A percentile compares a stretch with the other conserved stretches of the same genome.
These are phyloP conservation scores for Eledona agricola DNA, from an alignment of 2,888 invertebrate genomes.

Conservation along the genomic window DNA sequence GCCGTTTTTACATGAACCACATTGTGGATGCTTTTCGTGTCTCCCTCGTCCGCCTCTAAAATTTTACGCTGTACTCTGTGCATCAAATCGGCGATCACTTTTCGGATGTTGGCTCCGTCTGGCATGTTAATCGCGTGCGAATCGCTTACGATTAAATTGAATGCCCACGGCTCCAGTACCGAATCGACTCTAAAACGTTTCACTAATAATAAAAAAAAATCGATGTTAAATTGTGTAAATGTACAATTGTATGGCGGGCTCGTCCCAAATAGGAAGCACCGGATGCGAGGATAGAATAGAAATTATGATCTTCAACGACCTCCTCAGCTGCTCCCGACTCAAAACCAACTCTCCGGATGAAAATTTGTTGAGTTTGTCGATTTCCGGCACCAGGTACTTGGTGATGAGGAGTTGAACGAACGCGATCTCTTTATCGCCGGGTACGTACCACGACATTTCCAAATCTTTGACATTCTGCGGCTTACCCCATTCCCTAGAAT, in stretches of 20 bases:
- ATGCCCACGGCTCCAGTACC: slow-evolving; percentile 65
- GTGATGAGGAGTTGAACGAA: slow-evolving; percentile 72
- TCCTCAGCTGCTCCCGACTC: slow-evolving; percentile 73
- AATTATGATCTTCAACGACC: slow-evolving; percentile 73
- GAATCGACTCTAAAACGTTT: slow-evolving; percentile 65
- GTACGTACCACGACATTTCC: slow-evolving; percentile 80
- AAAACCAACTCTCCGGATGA: slow-evolving; percentile 64
- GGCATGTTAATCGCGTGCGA: slow-evolving; percentile 62
- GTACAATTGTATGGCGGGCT: slow-evolving; percentile 68
- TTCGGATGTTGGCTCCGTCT: slow-evolving; percentile 76
- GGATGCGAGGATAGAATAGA: slow-evolving; percentile 72
- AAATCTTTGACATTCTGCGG: slow-evolving; percentile 72
- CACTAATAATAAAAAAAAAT: slow-evolving; percentile 5
- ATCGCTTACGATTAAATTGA: slow-evolving; percentile 65
- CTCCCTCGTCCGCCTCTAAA: slow-evolving; percentile 75
- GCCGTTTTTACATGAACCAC: slow-evolving; percentile 57
- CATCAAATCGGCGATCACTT: slow-evolving; percentile 69
- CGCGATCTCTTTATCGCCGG: slow-evolving; percentile 73
- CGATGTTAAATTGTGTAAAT: background rate
- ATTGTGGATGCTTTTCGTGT: slow-evolving; percentile 74
- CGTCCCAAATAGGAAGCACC: slow-evolving; percentile 76
- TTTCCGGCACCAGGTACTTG: slow-evolving; percentile 73
- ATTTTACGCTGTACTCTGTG: slow-evolving; percentile 72
- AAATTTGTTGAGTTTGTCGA: slow-evolving; percentile 69
- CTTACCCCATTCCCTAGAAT: slow-evolving; percentile 79